These are phyloP conservation scores for Perca schrenkii DNA, from an alignment of 2,113 vertebrate species.

Conservation along the genomic window DNA sequence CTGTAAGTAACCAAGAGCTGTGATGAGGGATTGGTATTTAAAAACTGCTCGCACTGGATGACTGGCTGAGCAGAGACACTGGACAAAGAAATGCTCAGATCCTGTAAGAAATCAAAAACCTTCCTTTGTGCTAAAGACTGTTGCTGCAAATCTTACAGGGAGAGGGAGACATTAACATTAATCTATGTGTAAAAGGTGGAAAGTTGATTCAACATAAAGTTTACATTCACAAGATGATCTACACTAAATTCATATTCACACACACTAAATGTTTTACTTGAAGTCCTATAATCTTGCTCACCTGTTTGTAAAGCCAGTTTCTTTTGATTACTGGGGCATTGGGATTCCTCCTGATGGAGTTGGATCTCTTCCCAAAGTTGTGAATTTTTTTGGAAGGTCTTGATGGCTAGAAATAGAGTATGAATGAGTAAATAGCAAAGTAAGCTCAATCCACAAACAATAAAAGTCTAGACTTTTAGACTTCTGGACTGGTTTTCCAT, in stretches of 20 bases:
- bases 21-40: constrained; percentile 64
- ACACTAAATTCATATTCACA: background rate
- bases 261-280: background rate
- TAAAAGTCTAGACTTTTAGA: background rate
- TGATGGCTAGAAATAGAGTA: constrained; percentile 86
- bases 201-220: background rate
- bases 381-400: constrained; percentile 96
- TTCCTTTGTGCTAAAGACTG: constrained; percentile 20
- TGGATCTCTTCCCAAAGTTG: constrained; percentile 98
- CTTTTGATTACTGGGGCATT: constrained; percentile 93
- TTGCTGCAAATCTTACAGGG: background rate
- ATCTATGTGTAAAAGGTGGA: background rate
- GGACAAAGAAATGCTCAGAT: constrained; percentile 57
- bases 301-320: constrained; percentile 99
- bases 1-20: constrained; percentile 36
- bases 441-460: constrained; percentile 6
- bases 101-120: constrained; percentile 38
- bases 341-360: constrained; percentile 96
- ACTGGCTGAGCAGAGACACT: constrained; percentile 41
- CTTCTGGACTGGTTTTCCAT: background rate
- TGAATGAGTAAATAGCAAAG: constrained; percentile 12
- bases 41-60: constrained; percentile 36
- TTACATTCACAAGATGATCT: background rate
- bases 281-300: constrained; percentile 61
- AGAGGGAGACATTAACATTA: background rate